Evolutionary conservation across 1,140 invertebrate species (phyloP).

Genomic region (Drosophila arawakana): DNA sequence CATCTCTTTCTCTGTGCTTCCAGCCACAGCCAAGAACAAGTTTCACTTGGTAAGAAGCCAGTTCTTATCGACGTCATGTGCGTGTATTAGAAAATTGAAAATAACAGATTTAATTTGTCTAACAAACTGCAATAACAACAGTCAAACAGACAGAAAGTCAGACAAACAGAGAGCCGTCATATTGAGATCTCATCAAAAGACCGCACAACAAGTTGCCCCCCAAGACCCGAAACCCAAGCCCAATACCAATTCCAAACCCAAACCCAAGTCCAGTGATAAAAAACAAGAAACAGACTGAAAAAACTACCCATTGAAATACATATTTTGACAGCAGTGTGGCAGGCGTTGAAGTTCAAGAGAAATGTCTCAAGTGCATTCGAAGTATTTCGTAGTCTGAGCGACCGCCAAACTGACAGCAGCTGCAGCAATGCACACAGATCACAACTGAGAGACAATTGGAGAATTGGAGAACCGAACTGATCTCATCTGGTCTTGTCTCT

Average conservation of each 20-base stretch:
- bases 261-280: constrained; percentile 34
- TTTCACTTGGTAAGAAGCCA: constrained; percentile 71
- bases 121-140: constrained; percentile 56
- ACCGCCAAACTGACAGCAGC: constrained; percentile 66
- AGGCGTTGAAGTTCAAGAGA: constrained; percentile 82
- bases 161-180: constrained; percentile 65
- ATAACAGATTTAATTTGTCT: constrained; percentile 80
- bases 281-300: background rate
- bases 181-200: constrained; percentile 81
- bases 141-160: constrained; percentile 7
- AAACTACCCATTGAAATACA: constrained; percentile 74
- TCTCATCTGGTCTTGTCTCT: too few relatives aligned
- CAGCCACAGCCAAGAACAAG: constrained; percentile 44
- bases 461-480: constrained; percentile 5
- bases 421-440: constrained; percentile 11
- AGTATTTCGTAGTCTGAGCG: constrained; percentile 64
- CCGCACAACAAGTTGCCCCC: constrained; percentile 71
- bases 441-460: constrained; percentile 6
- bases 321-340: constrained; percentile 79
- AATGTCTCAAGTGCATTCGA: constrained; percentile 82
- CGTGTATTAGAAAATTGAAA: constrained; percentile 62
- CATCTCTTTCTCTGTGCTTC: too few relatives aligned
- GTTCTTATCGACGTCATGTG: constrained; percentile 28
- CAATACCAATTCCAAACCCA: constrained; percentile 1
- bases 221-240: constrained; percentile 15